These are phyloP conservation scores for Strigops habroptila DNA, from an alignment of 2,113 vertebrate species.

Conservation along the genomic window DNA sequence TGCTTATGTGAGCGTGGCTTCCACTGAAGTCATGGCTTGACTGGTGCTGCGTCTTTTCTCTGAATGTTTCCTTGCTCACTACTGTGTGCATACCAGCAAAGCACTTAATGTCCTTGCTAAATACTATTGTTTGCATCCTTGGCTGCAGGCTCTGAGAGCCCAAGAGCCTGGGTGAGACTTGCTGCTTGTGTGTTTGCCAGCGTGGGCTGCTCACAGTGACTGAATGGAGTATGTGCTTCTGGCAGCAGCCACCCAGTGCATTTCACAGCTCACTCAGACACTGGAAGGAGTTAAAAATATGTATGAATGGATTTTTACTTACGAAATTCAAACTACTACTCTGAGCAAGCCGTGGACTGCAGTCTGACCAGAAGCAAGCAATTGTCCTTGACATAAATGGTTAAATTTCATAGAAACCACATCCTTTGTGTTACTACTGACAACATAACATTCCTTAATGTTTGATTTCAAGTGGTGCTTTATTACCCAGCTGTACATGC, in stretches of 20 bases:
- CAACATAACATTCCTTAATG: constrained; percentile 49
- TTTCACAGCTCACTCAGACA: not conserved
- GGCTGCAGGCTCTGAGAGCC: not conserved
- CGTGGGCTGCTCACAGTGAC: not conserved
- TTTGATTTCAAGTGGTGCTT: constrained; percentile 38
- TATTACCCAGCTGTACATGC: constrained; percentile 13
- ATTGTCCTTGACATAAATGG: constrained; percentile 23
- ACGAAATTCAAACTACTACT: not conserved
- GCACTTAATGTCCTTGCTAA: not conserved
- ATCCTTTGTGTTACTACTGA: constrained; percentile 50
- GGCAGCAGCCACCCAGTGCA: not conserved
- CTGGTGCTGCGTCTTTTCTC: not conserved
- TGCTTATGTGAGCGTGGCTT: not conserved
- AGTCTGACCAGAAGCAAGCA: constrained; percentile 13
- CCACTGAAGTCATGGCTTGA: not conserved
- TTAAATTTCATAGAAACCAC: constrained; percentile 55
- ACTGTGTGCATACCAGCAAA: not conserved
- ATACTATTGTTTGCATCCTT: not conserved
- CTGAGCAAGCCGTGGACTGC: not conserved
- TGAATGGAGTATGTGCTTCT: not conserved
- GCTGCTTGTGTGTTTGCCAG: not conserved
- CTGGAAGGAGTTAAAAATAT: not conserved
- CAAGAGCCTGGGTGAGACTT: not conserved
- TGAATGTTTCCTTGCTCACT: not conserved
- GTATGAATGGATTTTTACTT: not conserved